Evolutionary conservation across 2,888 invertebrate genomes (phyloP), one percentile per base, ranked within the genome.

Genomic region (Chorisops tibialis): DNA sequence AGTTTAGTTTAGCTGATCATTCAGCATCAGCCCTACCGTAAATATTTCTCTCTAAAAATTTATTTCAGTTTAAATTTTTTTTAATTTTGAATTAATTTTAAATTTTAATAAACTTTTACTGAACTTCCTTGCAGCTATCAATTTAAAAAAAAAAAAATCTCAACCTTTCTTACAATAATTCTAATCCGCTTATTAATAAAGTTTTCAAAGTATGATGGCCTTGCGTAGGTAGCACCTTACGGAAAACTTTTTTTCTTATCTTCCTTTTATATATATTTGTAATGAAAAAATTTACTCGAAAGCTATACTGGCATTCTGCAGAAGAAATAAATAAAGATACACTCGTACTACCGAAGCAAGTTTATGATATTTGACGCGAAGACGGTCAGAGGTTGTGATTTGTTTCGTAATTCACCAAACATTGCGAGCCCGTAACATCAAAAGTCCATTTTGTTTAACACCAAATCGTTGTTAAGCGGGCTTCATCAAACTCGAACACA

Each of bases 131-230:
- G 30, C 30, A 30, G 30, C 30, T 56, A 56, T 56, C 56, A 56
- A 43, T 56, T 56, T 56, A 56, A 56, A 30, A 56, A 56, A 54
- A 54, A 54, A 47, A 18, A 47, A 16, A 9, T 30, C 18, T 54
- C 52, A 54, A 56, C 56, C 43, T 56, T 56, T 14, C 30, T 43
- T 35, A 45, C 43, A 35, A n/a, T n/a, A n/a, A 45, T 30, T 56
- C 45, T 56, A 45, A 56, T 56, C 56, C 24, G 43, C 56, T 56
- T 56, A 56, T 56, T 56, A 56, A 56, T 45, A 56, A 56, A 56
- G 56, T 56, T 56, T 56, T 14, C 30, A 45, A 56, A 56, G 56
- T 56, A 43, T 12, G 11, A 41, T 18, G 43, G 9, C 18, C 45
- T 19, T 56, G 14, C 37, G n/a, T 52, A 19, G 21, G 9, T 30